Percentiles rank a stretch among this genome's conserved stretches.
Conservation (phyloP, 2,888 invertebrate genomes). For the Drosophila hamatofila region DNA sequence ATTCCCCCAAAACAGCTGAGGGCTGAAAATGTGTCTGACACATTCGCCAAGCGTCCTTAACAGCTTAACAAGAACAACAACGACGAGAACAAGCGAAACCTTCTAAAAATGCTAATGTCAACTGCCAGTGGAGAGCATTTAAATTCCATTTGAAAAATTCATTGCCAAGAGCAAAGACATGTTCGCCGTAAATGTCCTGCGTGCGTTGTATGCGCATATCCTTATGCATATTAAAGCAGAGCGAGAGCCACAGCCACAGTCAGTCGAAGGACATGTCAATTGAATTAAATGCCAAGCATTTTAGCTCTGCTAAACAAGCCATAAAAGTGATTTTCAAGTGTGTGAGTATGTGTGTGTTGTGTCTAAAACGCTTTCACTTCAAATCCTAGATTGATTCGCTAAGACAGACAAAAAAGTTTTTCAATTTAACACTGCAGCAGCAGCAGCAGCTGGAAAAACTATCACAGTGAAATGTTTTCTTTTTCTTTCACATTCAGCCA, state of each 20-base stretch:
- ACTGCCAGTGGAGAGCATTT: constrained; percentile 72
- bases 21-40: constrained; percentile 64
- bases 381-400: constrained; percentile 36
- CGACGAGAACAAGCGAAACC: background rate
- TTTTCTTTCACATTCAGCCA: constrained; percentile 17
- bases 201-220: constrained; percentile 23
- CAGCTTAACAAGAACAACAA: constrained; percentile 19
- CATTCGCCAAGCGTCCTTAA: constrained; percentile 50
- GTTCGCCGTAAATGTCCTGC: constrained; percentile 45
- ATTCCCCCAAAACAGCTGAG: constrained; percentile 27
- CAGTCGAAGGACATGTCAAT: constrained; percentile 14
- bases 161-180: constrained; percentile 68
- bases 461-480: constrained; percentile 15
- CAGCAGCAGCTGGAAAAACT: constrained; percentile 33
- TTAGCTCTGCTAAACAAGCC: constrained; percentile 16
- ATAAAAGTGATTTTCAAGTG: constrained; percentile 35
- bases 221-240: constrained; percentile 53
- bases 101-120: constrained; percentile 72
- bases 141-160: constrained; percentile 74
- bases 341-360: background rate
- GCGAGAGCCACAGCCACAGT: constrained; percentile 5
- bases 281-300: constrained; percentile 37
- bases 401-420: constrained; percentile 57
- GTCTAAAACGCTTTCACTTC: constrained; percentile 4
- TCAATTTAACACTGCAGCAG: constrained; percentile 36